Evolutionary conservation across 2,797 vertebrate species (phyloP).

Genomic region (Rhinoraja longicauda): DNA sequence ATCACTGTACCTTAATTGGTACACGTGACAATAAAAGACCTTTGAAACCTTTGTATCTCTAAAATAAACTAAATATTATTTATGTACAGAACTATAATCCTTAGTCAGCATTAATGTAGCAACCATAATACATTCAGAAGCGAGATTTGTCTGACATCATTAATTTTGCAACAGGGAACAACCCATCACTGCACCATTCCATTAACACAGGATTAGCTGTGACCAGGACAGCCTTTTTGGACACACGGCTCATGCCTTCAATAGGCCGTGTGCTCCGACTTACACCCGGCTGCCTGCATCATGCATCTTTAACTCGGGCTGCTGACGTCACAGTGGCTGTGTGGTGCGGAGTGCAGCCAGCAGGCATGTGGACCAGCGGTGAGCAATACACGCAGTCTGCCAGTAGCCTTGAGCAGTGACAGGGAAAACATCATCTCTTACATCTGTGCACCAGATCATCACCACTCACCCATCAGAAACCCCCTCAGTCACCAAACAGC

Average conservation of each 20-base stretch:
- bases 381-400: not conserved
- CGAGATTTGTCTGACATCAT: not conserved
- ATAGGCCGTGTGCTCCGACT: not conserved
- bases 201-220: conserved; percentile 9
- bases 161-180: not conserved
- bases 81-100: not conserved
- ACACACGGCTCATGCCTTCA: not conserved
- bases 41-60: too few species aligned
- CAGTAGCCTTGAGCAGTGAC: conserved; percentile 37
- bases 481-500: conserved; percentile 26
- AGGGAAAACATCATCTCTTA: conserved; percentile 40
- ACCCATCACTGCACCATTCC: not conserved
- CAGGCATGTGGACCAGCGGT: not conserved
- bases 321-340: conserved; percentile 38
- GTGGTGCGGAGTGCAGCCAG: conserved; percentile 17
- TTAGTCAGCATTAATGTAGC: not conserved
- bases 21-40: too few species aligned
- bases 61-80: not conserved
- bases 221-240: not conserved
- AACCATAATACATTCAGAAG: conserved; percentile 14
- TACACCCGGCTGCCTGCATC: conserved; percentile 40
- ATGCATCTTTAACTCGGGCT: conserved; percentile 39
- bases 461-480: conserved; percentile 8
- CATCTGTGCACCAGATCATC: conserved; percentile 40
- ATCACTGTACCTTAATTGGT: too few species aligned